phyloP scores from a whole-genome alignment of 1,140 invertebrate species.

The Drosophila rufa region DNA sequence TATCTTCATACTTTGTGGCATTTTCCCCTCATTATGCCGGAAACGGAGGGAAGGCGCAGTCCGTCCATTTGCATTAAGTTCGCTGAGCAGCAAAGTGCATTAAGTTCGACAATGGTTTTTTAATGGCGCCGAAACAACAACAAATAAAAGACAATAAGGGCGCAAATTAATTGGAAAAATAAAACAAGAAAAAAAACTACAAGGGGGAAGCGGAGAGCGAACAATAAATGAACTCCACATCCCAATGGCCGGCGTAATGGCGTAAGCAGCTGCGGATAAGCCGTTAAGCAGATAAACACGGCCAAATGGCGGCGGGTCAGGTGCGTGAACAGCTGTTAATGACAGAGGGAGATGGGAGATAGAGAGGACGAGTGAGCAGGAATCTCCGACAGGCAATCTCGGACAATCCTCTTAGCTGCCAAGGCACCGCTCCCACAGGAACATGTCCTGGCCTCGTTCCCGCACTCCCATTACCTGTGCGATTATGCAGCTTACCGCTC shows the following conservation, averaged over 20 bases:
- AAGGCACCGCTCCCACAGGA: conserved; percentile 7
- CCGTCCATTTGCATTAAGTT: conserved; percentile 43
- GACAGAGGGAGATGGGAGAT: not conserved
- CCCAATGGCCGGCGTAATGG: conserved; percentile 32
- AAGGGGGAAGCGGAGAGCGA: not conserved
- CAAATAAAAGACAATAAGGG: not conserved
- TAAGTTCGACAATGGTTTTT: conserved; percentile 51
- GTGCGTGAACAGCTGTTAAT: conserved; percentile 42
- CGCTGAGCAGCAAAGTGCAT: conserved; percentile 45
- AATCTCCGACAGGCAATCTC: conserved; percentile 36
- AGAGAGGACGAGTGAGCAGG: not conserved
- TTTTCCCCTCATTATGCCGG: conserved; percentile 12
- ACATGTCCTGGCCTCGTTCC: not conserved
- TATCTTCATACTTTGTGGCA: conserved; percentile 34
- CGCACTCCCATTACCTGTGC: not conserved
- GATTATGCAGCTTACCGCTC: conserved; percentile 33
- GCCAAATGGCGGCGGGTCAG: conserved; percentile 15
- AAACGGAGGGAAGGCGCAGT: conserved; percentile 14
- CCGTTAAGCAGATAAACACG: conserved; percentile 51
- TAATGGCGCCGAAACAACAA: conserved; percentile 25
- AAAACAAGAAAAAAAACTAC: not conserved
- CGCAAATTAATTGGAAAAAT: conserved; percentile 39
- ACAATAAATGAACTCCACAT: conserved; percentile 48
- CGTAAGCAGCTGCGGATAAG: conserved; percentile 46
- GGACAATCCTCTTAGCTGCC: conserved; percentile 52